Conservation (phyloP, 2,797 vertebrate genomes). For the Perodicticus potto region DNA sequence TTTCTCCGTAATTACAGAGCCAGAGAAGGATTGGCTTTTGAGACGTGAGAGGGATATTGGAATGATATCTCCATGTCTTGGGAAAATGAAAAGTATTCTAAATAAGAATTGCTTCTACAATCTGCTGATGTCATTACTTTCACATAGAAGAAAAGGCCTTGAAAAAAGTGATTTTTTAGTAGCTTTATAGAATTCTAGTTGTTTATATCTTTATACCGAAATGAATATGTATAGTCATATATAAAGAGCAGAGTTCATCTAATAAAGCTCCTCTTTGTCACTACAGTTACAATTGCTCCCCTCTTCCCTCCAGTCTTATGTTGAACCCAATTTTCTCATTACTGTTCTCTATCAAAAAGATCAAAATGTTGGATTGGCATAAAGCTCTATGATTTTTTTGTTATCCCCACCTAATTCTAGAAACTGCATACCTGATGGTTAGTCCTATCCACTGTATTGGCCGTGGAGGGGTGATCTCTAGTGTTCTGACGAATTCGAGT, state of each 20-base stretch:
- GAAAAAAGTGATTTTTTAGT: slow-evolving; percentile 22
- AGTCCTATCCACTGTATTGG: slow-evolving; percentile 94
- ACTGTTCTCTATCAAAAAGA: slow-evolving; percentile 20
- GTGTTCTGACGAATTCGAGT: slow-evolving; percentile 92
- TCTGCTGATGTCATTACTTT: not conserved
- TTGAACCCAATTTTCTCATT: not conserved
- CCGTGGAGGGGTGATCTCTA: slow-evolving; percentile 94
- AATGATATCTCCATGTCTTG: not conserved
- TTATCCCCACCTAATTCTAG: slow-evolving; percentile 91
- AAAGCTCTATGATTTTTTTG: slow-evolving; percentile 91
- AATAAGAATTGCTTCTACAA: not conserved
- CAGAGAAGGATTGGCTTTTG: not conserved
- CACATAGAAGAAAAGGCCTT: not conserved
- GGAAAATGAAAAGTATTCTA: not conserved
- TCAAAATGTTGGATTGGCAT: slow-evolving; percentile 88
- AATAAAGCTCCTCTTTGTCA: not conserved
- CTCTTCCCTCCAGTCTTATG: not conserved
- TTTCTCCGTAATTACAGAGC: not conserved
- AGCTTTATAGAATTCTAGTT: not conserved
- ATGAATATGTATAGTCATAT: not conserved
- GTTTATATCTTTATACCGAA: not conserved
- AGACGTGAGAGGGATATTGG: not conserved
- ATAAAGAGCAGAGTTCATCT: not conserved
- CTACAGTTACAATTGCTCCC: not conserved
- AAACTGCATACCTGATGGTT: slow-evolving; percentile 97